Conservation (phyloP, 2,888 invertebrate genomes). For the Ethmia dodecea region DNA sequence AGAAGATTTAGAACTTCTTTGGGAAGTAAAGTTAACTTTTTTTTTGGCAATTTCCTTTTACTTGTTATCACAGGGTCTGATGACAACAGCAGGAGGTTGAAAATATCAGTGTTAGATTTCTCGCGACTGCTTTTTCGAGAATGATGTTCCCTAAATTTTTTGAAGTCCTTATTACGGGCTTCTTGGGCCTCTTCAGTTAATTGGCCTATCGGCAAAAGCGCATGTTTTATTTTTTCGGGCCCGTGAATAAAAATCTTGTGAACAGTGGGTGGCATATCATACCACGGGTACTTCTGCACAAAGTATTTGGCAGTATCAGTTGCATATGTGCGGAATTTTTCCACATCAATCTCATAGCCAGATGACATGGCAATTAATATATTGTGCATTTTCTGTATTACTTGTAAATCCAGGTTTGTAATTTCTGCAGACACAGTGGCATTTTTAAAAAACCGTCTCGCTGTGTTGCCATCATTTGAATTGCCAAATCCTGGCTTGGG, state of each 20-base stretch:
- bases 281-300: background rate
- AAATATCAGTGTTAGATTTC: background rate
- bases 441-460: conserved; percentile 7
- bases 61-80: background rate
- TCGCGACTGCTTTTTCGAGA: background rate
- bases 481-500: conserved; percentile 4
- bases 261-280: background rate
- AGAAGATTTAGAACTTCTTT: too few species aligned
- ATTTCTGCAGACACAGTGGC: conserved; percentile 1
- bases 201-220: background rate
- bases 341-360: background rate
- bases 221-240: background rate
- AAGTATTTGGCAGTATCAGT: background rate
- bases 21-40: background rate
- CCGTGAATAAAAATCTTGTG: background rate
- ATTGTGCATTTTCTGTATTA: conserved; percentile 4
- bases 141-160: background rate
- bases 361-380: conserved; percentile 1
- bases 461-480: conserved; percentile 8
- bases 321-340: background rate
- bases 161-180: background rate
- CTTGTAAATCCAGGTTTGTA: conserved; percentile 4
- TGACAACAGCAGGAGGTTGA: background rate
- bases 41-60: background rate
- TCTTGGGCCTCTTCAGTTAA: background rate